phyloP scores from a whole-genome alignment of 2,113 vertebrate species.

The Spheniscus mendiculus region DNA sequence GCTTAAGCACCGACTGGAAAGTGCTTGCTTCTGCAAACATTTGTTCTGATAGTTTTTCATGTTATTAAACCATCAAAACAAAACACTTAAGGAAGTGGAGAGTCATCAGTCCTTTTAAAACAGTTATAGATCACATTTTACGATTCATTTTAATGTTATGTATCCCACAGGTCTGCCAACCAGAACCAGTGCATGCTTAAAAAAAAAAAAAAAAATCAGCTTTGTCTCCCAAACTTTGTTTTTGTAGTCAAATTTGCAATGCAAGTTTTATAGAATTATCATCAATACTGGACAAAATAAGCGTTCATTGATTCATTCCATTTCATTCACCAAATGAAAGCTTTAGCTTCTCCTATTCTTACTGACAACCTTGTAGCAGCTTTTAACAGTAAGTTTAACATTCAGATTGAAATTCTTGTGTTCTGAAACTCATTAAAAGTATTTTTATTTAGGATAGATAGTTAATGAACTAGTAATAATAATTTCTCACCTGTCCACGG shows the following conservation, averaged over 20 bases:
- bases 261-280: neutral
- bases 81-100: neutral
- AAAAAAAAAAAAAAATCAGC: neutral
- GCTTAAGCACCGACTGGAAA: neutral
- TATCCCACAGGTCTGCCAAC: neutral
- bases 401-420: neutral
- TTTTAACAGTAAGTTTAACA: neutral
- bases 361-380: neutral
- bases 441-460: neutral
- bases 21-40: neutral
- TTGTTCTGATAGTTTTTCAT: neutral
- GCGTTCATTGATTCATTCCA: neutral
- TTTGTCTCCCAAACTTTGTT: neutral
- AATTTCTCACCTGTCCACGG: slow-evolving; percentile 91
- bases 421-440: neutral
- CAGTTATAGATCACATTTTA: neutral
- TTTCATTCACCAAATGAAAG: neutral
- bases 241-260: neutral
- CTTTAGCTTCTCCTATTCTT: neutral
- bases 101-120: neutral
- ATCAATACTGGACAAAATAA: neutral
- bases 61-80: neutral
- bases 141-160: neutral
- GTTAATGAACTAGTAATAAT: neutral
- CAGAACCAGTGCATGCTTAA: neutral